phyloP scores from a whole-genome alignment of 1,140 invertebrate species.

The Formica exsecta region DNA sequence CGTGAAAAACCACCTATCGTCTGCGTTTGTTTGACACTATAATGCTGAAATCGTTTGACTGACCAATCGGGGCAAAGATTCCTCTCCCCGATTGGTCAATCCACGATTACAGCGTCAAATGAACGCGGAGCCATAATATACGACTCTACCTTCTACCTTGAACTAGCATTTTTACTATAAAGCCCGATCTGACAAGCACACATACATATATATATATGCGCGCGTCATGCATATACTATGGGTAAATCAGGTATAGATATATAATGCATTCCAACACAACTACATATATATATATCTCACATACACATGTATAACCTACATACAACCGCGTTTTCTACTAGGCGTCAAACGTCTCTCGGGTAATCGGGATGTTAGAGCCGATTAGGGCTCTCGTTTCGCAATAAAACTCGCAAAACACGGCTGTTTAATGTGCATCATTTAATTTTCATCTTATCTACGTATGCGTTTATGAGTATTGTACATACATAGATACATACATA shows the following conservation, averaged over 20 bases:
- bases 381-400: conserved; percentile 22
- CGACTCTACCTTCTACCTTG: too few species aligned
- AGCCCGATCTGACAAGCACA: too few species aligned
- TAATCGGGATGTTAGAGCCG: conserved; percentile 6
- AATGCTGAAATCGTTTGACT: too few species aligned
- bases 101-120: too few species aligned
- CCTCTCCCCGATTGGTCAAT: too few species aligned
- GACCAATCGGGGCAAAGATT: too few species aligned
- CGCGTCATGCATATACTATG: too few species aligned
- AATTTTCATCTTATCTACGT: neutral
- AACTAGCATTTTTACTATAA: too few species aligned
- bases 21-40: too few species aligned
- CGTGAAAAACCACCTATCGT: too few species aligned
- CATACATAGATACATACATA: neutral
- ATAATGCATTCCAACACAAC: neutral
- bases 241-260: neutral
- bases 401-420: neutral
- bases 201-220: too few species aligned
- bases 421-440: neutral
- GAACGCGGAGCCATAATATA: too few species aligned
- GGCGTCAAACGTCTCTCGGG: conserved; percentile 26
- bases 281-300: neutral
- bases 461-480: neutral
- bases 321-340: conserved; percentile 21
- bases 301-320: neutral